Base-by-base conservation (phyloP, 2,797 vertebrate species). In the Amphiprion clarkii region DNA sequence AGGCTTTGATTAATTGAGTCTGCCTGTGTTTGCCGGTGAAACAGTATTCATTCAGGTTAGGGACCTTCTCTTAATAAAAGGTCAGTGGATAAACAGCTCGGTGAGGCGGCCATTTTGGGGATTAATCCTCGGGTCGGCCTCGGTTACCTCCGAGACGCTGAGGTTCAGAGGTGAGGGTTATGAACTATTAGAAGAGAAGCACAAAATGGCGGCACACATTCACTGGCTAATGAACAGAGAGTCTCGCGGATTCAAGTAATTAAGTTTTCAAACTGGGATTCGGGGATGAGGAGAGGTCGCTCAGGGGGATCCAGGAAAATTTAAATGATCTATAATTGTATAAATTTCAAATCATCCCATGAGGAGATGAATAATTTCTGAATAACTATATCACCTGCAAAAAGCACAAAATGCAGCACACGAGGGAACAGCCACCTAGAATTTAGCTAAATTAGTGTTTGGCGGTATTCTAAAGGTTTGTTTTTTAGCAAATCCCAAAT, bases 11-110 rank as follows among this genome's bases (percentile, higher is more conserved):
- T 92, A 93, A 93, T 88, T 93, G 83, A 66, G 66, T 81, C 77
- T 82, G 89, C 65, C 84, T 78, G 85, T 90, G 82, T 92, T 85
- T 90, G 88, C 79, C 86, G 82, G 85, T 76, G 89, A 91, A 91
- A 93, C 90, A 92, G 88, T 93, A 82, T 89, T 94, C 89, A 89
- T 91, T 89, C 89, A 88, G 82, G 88, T 87, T 85, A 39, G 81
- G 67, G 69, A 83, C 57, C 81, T 83, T 56, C 23, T 78, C 68
- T 88, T 90, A 85, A 90, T 92, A 89, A 93, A 87, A 87, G 88
- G 88, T 90, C 86, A 81, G 74, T 63, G 78, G 86, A 90, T 88
- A 90, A 90, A 89, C 91, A 90, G 85, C 72, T 74, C 53, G 29
- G 60, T 11, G 66, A 84, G 78, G 92, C 76, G 16, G 86, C 87